phyloP scores from a whole-genome alignment of 2,113 vertebrate species.

The Menidia beryllina region DNA sequence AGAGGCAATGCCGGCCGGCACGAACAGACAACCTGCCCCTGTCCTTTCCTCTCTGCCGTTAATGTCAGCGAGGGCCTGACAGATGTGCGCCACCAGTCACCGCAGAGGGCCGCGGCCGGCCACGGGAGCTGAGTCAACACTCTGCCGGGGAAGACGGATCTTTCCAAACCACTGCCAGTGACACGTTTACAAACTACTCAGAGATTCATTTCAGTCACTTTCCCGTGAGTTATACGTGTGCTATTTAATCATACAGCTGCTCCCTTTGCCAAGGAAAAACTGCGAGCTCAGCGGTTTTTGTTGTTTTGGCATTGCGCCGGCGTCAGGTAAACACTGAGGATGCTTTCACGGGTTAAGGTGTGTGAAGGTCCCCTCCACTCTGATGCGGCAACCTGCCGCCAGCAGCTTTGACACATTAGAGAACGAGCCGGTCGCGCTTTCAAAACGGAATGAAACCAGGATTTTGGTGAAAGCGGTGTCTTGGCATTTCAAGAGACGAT shows the following conservation, averaged over 20 bases:
- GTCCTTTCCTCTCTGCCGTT: slow-evolving; percentile 24
- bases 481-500: slow-evolving; percentile 2
- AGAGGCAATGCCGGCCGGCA: slow-evolving; percentile 15
- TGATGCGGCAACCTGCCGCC: slow-evolving; percentile 4
- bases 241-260: slow-evolving; percentile 16
- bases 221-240: slow-evolving; percentile 5
- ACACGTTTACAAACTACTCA: slow-evolving; percentile 60
- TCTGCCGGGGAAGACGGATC: slow-evolving; percentile 42
- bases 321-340: slow-evolving; percentile 41
- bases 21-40: slow-evolving; percentile 30
- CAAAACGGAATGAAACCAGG: not conserved
- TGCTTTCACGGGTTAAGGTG: slow-evolving; percentile 8
- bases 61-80: slow-evolving; percentile 58
- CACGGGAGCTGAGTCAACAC: slow-evolving; percentile 68
- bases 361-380: slow-evolving; percentile 37
- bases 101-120: slow-evolving; percentile 21
- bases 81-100: slow-evolving; percentile 49
- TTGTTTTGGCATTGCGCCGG: slow-evolving; percentile 47
- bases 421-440: slow-evolving; percentile 20
- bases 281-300: slow-evolving; percentile 10
- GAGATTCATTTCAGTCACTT: slow-evolving; percentile 51
- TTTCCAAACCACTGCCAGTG: slow-evolving; percentile 40
- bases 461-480: too few species aligned
- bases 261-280: slow-evolving; percentile 33
- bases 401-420: not conserved